Percentiles rank a stretch among this genome's conserved stretches.
Evolutionary conservation across 2,888 invertebrate genomes (phyloP).

Genomic region (Cynaeus angustus): DNA sequence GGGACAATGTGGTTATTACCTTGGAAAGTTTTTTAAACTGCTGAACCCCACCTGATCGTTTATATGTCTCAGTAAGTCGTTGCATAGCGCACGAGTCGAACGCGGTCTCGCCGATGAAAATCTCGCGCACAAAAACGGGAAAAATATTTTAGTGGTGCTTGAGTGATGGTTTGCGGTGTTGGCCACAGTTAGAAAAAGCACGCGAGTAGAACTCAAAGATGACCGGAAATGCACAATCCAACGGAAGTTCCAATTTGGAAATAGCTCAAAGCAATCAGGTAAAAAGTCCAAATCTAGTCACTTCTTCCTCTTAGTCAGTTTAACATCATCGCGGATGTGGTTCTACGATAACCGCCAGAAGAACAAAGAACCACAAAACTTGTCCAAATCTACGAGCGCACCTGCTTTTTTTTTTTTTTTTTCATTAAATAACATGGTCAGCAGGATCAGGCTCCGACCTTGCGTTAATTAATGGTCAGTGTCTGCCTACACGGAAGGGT

Average conservation of each 20-base stretch:
- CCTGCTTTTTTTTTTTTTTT: too few species aligned
- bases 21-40: constrained; percentile 48
- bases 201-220: constrained; percentile 44
- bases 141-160: constrained; percentile 34
- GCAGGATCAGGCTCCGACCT: constrained; percentile 29
- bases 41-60: constrained; percentile 36
- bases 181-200: constrained; percentile 9
- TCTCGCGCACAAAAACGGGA: constrained; percentile 22
- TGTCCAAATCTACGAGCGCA: too few species aligned
- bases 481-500: constrained; percentile 27
- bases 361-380: too few species aligned
- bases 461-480: constrained; percentile 32
- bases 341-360: too few species aligned
- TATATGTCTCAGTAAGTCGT: constrained; percentile 42
- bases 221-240: constrained; percentile 66
- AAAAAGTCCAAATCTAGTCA: too few species aligned
- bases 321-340: too few species aligned
- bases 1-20: constrained; percentile 36
- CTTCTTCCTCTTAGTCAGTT: too few species aligned
- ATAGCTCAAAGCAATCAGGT: constrained; percentile 73
- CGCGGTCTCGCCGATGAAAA: constrained; percentile 38
- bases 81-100: constrained; percentile 32
- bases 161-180: constrained; percentile 37
- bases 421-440: constrained; percentile 42
- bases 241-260: constrained; percentile 75